These are phyloP conservation scores for Trachelipus rathkii DNA, from an alignment of 1,140 invertebrate genomes.

Conservation along the genomic window DNA sequence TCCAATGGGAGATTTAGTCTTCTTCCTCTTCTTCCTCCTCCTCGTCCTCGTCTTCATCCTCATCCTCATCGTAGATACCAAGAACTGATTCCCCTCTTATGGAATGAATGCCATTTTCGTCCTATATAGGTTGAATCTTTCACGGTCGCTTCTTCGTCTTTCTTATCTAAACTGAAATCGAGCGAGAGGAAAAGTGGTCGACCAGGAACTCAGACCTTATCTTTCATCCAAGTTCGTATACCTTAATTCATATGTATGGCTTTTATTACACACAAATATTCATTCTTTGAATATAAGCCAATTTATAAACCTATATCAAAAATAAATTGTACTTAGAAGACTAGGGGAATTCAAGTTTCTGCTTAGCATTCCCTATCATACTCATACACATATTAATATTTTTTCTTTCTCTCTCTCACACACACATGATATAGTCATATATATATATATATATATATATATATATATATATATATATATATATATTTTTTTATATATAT, in stretches of 20 bases:
- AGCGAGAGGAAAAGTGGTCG: not conserved
- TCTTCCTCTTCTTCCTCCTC: not conserved
- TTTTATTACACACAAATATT: too few species aligned
- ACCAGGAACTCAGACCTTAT: not conserved
- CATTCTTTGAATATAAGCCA: too few species aligned
- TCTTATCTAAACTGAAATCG: constrained; percentile 5
- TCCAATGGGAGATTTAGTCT: not conserved
- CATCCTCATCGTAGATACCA: not conserved
- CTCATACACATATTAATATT: too few species aligned
- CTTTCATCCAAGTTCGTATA: not conserved
- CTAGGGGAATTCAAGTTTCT: too few species aligned
- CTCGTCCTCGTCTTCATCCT: not conserved
- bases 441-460: constrained; percentile 14
- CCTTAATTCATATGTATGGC: too few species aligned
- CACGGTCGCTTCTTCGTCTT: not conserved
- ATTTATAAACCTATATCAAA: too few species aligned
- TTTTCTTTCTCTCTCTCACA: too few species aligned
- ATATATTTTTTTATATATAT: not conserved
- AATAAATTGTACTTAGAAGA: too few species aligned
- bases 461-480: constrained; percentile 15
- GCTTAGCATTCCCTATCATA: too few species aligned
- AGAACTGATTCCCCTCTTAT: not conserved
- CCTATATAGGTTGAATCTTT: not conserved
- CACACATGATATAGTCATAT: too few species aligned
- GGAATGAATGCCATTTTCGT: not conserved